phyloP scores from a whole-genome alignment of 2,797 vertebrate genomes.

The Takifugu ocellatus region DNA sequence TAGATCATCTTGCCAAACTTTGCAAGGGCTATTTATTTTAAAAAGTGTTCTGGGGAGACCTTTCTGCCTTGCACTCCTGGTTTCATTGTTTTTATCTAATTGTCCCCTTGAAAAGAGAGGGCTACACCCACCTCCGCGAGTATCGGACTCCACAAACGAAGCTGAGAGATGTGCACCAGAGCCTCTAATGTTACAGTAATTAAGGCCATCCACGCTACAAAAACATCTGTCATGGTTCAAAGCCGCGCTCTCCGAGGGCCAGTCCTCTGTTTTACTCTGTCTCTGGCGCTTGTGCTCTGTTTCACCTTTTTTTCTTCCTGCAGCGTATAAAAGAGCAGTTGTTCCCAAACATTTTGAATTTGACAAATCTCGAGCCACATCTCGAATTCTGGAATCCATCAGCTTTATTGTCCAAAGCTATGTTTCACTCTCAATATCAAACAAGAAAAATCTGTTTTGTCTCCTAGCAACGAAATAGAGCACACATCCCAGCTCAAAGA shows the following conservation, averaged over 20 bases:
- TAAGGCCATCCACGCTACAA: constrained; percentile 37
- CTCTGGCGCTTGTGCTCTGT: not conserved
- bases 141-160: constrained; percentile 38
- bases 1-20: constrained; percentile 20
- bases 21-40: no score
- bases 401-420: no score
- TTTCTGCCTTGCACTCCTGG: constrained; percentile 23
- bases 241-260: constrained; percentile 5
- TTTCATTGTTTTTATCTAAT: constrained; percentile 41
- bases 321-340: not conserved
- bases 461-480: no score
- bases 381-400: no score
- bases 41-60: constrained; percentile 16
- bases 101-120: constrained; percentile 35
- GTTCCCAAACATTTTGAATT: not conserved
- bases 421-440: no score
- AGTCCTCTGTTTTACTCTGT: not conserved
- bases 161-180: constrained; percentile 26
- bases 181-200: constrained; percentile 54
- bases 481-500: no score
- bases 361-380: no score
- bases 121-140: constrained; percentile 24
- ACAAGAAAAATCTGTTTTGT: no score
- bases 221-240: constrained; percentile 46
- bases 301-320: not conserved